A percentile compares a stretch with the other conserved stretches of the same genome.
Evolutionary conservation across 2,888 invertebrate genomes (phyloP).

Genomic region (Athalia circularis): DNA sequence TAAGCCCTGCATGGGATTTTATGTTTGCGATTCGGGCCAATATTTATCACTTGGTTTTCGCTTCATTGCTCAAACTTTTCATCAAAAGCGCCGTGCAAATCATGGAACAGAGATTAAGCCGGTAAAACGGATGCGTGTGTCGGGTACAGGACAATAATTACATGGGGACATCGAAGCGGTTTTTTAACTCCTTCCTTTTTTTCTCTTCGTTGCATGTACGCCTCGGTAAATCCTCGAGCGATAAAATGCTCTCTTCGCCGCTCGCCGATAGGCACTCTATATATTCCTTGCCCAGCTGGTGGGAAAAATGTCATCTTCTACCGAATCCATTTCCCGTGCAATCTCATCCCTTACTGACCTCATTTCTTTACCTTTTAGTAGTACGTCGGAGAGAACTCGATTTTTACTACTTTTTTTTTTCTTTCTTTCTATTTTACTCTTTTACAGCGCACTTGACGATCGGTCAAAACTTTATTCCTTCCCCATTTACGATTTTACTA

Average conservation of each 20-base stretch:
- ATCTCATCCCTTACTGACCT: constrained; percentile 23
- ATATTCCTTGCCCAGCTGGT: constrained; percentile 8
- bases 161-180: too few species aligned
- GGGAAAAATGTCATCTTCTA: constrained; percentile 21
- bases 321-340: constrained; percentile 4
- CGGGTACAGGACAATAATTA: too few species aligned
- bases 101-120: neutral
- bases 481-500: neutral
- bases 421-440: neutral
- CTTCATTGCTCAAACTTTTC: constrained; percentile 27
- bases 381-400: neutral
- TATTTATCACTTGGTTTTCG: constrained; percentile 24
- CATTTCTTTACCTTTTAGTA: constrained; percentile 23
- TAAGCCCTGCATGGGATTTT: neutral
- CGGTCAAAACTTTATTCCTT: constrained; percentile 15
- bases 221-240: too few species aligned
- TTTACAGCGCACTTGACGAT: neutral
- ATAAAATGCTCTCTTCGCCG: too few species aligned
- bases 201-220: too few species aligned
- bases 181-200: too few species aligned
- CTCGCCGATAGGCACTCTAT: neutral
- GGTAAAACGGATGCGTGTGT: neutral
- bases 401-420: neutral
- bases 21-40: constrained; percentile 30
- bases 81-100: constrained; percentile 12